Evolutionary conservation across 2,888 invertebrate genomes (phyloP), one percentile per base, ranked within the genome.

Genomic region (Thera britannica): DNA sequence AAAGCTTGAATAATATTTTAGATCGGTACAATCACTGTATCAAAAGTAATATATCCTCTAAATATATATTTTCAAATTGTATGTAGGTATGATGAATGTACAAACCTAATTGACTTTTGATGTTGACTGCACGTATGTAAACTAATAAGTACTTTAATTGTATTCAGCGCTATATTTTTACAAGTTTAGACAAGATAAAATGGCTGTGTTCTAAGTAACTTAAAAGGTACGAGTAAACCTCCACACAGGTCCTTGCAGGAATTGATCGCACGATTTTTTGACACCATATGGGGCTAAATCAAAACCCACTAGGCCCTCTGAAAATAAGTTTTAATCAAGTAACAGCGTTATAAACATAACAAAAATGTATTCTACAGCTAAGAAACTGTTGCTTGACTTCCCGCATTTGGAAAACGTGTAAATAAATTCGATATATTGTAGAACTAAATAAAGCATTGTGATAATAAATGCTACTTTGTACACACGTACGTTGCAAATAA

Each of bases 201-300:
- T 44, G 67, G 60, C 67, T 63, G 63, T 68, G 67, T 8, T 62
- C 44, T n/a, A n/a, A 56, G 67, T 60, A 60, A 67, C 58, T 55
- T 46, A 59, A 9, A 2, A 48, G 35, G 44, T 46, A 35, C 1
- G 23, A 23, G 23, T 23, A 23, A 23, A 23, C 23, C 23, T 23
- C 23, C 23, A 23, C 23, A 23, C 23, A 23, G 23, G 23, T 0
- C 23, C 23, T 23, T 23, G 23, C 23, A 23, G 23, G 23, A 23
- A 23, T 23, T 23, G 23, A 23, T 23, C 23, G 23, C 23, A 23
- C 23, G 23, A 23, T 23, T 23, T 23, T 23, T 23, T 23, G 23
- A 23, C 23, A 23, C 23, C 23, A 23, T 23, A 23, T 23, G 23
- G 23, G 23, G 23, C 23, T 23, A 23, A 23, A 23, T 23, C 23